Evolutionary conservation across 2,797 vertebrate genomes (phyloP).

Genomic region (Enteromius treurensis): DNA sequence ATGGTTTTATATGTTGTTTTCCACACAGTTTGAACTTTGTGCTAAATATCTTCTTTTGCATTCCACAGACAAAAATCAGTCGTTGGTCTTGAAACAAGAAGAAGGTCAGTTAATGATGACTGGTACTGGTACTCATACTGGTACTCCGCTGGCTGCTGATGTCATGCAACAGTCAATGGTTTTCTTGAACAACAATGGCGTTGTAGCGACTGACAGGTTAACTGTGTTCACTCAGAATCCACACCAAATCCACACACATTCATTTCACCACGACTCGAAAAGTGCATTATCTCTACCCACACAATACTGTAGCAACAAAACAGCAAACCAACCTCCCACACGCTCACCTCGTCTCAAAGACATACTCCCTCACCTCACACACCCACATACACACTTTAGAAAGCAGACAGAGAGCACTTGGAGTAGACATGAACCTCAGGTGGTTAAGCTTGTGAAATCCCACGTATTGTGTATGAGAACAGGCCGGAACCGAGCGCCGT

Average conservation of each 20-base stretch:
- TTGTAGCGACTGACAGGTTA: constrained; percentile 1
- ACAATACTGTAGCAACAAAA: constrained; percentile 49
- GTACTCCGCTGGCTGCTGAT: not conserved
- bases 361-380: constrained; percentile 47
- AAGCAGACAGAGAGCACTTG: constrained; percentile 43
- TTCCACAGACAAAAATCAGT: not conserved
- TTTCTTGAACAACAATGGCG: constrained; percentile 27
- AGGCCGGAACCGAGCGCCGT: not conserved
- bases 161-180: constrained; percentile 18
- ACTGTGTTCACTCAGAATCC: constrained; percentile 15
- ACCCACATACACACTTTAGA: constrained; percentile 10
- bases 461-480: constrained; percentile 31
- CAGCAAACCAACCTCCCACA: constrained; percentile 51
- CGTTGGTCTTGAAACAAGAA: too few species aligned
- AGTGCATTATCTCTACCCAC: constrained; percentile 59
- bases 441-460: constrained; percentile 51
- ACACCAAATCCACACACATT: constrained; percentile 35
- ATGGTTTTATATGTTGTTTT: not conserved
- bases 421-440: constrained; percentile 44
- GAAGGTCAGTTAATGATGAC: not conserved
- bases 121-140: too few species aligned
- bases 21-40: not conserved
- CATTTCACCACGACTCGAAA: constrained; percentile 46
- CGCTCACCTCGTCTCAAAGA: constrained; percentile 55
- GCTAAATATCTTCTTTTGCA: not conserved